Conservation (phyloP, 53 echinoderm and acorn worm genomes). For the Astropecten irregularis region DNA sequence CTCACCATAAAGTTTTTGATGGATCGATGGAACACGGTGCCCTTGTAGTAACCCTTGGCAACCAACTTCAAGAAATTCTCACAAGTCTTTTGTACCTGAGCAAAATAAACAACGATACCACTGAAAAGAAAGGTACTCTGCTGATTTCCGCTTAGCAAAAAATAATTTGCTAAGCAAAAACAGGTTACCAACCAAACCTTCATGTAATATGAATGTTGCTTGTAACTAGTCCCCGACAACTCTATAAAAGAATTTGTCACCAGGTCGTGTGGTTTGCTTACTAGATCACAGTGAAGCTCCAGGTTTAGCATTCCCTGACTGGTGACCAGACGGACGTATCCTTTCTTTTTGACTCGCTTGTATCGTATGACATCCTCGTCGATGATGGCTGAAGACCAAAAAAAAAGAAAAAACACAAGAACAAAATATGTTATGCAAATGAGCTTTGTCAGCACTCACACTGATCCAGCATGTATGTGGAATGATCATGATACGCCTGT, state of each 20-base stretch:
- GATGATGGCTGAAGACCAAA: slow-evolving; percentile 71
- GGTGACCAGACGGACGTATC: slow-evolving; percentile 89
- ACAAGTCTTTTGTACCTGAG: slow-evolving; percentile 95
- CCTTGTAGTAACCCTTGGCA: slow-evolving; percentile 93
- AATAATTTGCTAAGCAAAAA: too few species aligned
- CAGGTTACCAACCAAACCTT: too few species aligned
- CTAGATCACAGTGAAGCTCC: slow-evolving; percentile 92
- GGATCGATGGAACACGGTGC: slow-evolving; percentile 88
- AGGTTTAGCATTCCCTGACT: slow-evolving; percentile 89
- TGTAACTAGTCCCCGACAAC: too few species aligned
- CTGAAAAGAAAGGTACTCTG: neutral
- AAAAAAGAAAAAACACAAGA: neutral
- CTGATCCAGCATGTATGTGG: too few species aligned
- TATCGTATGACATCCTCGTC: slow-evolving; percentile 96
- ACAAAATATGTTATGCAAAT: too few species aligned
- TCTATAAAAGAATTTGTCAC: too few species aligned
- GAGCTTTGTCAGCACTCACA: too few species aligned
- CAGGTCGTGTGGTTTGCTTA: slow-evolving; percentile 18
- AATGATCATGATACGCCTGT: too few species aligned
- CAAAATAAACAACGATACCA: neutral
- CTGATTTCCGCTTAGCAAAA: too few species aligned
- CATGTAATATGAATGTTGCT: too few species aligned
- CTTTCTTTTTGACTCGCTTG: slow-evolving; percentile 95
- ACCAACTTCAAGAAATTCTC: slow-evolving; percentile 91
- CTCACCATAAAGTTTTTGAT: slow-evolving; percentile 99